Base-by-base conservation (phyloP, 2,113 vertebrate genomes). In the Calidris pygmaea region DNA sequence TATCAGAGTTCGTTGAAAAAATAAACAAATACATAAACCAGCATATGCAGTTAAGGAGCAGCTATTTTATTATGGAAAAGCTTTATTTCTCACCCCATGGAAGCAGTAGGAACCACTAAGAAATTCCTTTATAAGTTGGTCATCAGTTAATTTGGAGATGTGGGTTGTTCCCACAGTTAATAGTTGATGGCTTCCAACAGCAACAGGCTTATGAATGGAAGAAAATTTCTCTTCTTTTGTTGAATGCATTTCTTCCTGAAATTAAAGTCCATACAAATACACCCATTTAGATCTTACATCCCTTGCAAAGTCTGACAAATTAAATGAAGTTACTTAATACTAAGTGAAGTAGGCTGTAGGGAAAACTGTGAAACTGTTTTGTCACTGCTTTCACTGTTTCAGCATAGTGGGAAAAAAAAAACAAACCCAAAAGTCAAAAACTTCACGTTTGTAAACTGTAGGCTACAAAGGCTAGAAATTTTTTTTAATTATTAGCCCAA, bases 61-160 rank as follows among this genome's bases (percentile, higher is more conserved):
- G 29, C 62, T 58, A 22, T 17, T 67, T 50, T 52, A 23, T 56
- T 18, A 43, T 15, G 4, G 29, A 0, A 1, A 20, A 63, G 72
- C 41, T 84, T 93, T 32, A 79, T 52, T 70, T 87, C 99, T 99
- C 91, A 99, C 99, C 98, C 99, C 99, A 13, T 99, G 99, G 95
- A 99, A 98, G 96, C 99, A 99, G 90, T 99, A 99, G 4, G 99
- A 99, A 48, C 99, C 99, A 60, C 99, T 99, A 59, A 99, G 99
- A 96, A 99, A 99, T 92, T 99, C 99, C 93, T 99, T 99, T 94
- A 99, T 99, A 18, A 99, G 99, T 72, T 99, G 99, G 62, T 99
- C 99, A 24, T 99, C 99, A 0, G 99, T 99, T 93, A 99, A 34
- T n/a, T 98, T 99, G 85, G 99, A 99, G 94, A 99, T 99, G 96